A percentile compares a stretch with the other conserved stretches of the same genome.
Conservation (phyloP, 2,888 invertebrate genomes). For the Ametastegia equiseti region DNA sequence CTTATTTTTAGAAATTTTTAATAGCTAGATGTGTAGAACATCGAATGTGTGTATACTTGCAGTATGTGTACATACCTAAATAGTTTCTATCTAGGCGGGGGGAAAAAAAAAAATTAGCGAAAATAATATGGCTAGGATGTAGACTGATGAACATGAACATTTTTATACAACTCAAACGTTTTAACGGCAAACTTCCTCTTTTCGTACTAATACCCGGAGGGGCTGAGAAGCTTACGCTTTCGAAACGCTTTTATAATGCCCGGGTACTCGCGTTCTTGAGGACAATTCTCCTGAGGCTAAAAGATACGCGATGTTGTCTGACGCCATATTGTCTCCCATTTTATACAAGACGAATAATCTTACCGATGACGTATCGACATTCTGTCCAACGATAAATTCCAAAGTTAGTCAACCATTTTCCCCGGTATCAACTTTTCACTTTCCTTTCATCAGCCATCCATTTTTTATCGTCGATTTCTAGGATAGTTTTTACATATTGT, state of each 20-base stretch:
- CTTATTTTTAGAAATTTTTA: too few species aligned
- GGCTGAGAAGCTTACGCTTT: conserved; percentile 16
- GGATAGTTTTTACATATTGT: too few species aligned
- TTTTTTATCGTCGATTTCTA: too few species aligned
- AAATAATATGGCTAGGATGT: not conserved
- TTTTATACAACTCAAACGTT: not conserved
- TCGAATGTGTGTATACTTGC: too few species aligned
- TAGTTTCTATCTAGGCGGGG: not conserved
- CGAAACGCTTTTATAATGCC: conserved; percentile 25
- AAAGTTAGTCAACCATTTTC: not conserved
- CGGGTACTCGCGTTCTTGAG: conserved; percentile 23
- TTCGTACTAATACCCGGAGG: conserved; percentile 3
- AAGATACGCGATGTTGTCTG: conserved; percentile 5
- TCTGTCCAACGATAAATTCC: conserved; percentile 27
- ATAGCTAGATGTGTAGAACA: too few species aligned
- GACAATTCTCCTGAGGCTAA: conserved; percentile 2
- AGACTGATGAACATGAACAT: not conserved
- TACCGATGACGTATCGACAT: conserved; percentile 34
- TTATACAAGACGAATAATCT: not conserved
- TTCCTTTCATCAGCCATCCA: too few species aligned
- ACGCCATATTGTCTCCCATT: conserved; percentile 31
- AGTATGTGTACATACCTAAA: not conserved
- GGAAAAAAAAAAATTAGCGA: not conserved
- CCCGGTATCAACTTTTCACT: not conserved
- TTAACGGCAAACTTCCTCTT: conserved; percentile 26